Conservation (phyloP, 2,888 invertebrate genomes). For the Philhelius pedissequus region DNA sequence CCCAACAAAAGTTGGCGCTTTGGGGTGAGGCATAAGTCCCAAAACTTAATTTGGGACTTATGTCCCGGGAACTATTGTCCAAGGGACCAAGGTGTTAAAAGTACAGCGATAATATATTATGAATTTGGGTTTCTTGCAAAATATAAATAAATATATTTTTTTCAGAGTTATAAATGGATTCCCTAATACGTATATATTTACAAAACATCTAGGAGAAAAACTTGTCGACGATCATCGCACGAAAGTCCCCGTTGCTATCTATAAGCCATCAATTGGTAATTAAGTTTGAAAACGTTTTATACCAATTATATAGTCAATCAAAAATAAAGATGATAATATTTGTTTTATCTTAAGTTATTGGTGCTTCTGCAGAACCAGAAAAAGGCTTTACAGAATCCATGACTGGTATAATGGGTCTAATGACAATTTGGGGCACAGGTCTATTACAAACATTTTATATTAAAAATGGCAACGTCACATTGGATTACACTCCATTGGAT, state of each 20-base stretch:
- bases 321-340: too few species aligned
- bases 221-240: conserved; percentile 84
- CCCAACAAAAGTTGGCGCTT: too few species aligned
- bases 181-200: conserved; percentile 88
- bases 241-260: conserved; percentile 86
- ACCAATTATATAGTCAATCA: too few species aligned
- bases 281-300: too few species aligned
- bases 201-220: conserved; percentile 92
- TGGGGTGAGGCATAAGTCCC: too few species aligned
- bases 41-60: too few species aligned
- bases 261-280: conserved; percentile 91
- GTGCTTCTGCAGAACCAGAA: conserved; percentile 70
- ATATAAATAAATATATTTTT: background rate
- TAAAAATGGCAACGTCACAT: background rate
- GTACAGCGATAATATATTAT: too few species aligned
- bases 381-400: conserved; percentile 72
- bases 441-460: background rate
- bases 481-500: conserved; percentile 74
- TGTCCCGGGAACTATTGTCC: too few species aligned
- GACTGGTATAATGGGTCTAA: conserved; percentile 73
- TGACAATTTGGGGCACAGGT: conserved; percentile 71
- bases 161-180: conserved; percentile 1
- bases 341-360: conserved; percentile 4
- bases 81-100: too few species aligned
- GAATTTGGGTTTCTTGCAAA: too few species aligned